phyloP scores from a whole-genome alignment of 2,888 invertebrate genomes.

The Tipula lateralis region DNA sequence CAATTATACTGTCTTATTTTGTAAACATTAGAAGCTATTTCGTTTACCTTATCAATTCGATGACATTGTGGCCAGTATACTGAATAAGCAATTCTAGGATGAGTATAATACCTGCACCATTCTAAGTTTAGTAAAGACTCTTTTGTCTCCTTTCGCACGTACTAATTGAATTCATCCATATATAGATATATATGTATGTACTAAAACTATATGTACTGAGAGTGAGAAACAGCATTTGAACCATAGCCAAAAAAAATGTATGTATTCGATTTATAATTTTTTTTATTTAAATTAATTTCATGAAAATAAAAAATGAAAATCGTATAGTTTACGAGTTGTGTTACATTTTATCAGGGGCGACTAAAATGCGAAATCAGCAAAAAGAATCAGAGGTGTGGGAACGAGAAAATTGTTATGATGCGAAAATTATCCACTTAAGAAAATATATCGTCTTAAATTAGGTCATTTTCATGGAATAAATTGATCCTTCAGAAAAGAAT shows the following conservation, averaged over 20 bases:
- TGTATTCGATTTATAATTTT: background rate
- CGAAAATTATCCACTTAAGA: background rate
- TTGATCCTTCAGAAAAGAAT: background rate
- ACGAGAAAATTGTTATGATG: background rate
- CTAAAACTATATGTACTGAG: too few species aligned
- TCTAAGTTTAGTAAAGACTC: too few species aligned
- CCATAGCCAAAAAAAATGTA: background rate
- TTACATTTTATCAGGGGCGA: background rate
- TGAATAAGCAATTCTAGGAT: too few species aligned
- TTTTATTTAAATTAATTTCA: background rate
- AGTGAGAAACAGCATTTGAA: background rate
- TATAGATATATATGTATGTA: too few species aligned
- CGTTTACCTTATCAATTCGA: too few species aligned
- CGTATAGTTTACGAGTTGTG: background rate
- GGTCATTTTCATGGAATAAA: background rate
- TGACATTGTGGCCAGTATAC: too few species aligned
- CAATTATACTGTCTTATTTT: too few species aligned
- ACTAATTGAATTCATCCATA: too few species aligned
- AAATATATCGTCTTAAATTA: slow-evolving; percentile 1
- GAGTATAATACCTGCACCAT: too few species aligned
- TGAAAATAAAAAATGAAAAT: background rate
- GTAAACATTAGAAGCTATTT: too few species aligned
- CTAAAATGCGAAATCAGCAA: background rate
- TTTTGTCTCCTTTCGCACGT: too few species aligned
- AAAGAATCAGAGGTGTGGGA: background rate